Evolutionary conservation across 2,797 vertebrate species (phyloP).

Genomic region (Capromys pilorides): DNA sequence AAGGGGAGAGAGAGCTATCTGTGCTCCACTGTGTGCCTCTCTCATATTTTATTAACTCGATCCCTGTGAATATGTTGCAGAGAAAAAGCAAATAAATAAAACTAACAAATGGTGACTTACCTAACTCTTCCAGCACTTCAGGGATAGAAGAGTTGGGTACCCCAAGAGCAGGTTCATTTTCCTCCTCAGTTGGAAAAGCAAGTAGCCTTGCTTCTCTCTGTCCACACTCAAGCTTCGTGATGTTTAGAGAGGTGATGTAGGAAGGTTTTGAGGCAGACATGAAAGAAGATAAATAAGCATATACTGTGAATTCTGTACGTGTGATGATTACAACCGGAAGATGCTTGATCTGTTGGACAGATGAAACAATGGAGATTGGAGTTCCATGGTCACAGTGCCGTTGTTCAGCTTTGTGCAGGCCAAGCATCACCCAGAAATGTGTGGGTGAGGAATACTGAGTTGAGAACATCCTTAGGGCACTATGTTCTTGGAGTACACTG

Average conservation of each 20-base stretch:
- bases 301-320: neutral
- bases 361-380: neutral
- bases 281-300: neutral
- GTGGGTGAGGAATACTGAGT: neutral
- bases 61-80: neutral
- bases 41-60: neutral
- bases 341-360: conserved; percentile 10
- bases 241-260: neutral
- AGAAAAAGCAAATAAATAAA: neutral
- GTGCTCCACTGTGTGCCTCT: neutral
- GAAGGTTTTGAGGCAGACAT: conserved; percentile 1
- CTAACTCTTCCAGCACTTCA: neutral
- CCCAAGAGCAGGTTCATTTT: neutral
- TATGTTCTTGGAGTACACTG: neutral
- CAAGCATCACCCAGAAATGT: neutral
- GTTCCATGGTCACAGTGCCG: neutral
- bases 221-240: neutral
- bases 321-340: conserved; percentile 2
- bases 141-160: neutral
- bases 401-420: neutral
- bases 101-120: neutral
- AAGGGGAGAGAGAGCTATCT: neutral
- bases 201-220: neutral
- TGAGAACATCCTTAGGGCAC: neutral
- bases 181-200: neutral